Conservation (phyloP, 2,888 invertebrate species). For the Mantis religiosa region DNA sequence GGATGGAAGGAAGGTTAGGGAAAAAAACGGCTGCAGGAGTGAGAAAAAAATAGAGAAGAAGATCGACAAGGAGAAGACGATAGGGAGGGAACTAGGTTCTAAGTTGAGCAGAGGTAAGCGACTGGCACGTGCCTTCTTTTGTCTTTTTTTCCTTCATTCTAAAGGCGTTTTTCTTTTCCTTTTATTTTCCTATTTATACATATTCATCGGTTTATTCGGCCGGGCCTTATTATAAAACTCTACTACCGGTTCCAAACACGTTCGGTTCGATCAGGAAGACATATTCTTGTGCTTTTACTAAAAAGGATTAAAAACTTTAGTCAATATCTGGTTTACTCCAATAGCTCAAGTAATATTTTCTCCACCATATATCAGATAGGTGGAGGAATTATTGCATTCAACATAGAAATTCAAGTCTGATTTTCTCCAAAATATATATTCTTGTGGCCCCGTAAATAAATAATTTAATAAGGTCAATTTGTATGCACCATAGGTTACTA, state of each 20-base stretch:
- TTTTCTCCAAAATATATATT: no score
- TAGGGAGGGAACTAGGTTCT: not conserved
- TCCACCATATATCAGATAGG: no score
- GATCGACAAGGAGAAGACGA: not conserved
- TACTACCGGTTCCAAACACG: not conserved
- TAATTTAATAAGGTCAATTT: no score
- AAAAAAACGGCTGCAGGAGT: slow-evolving; percentile 9
- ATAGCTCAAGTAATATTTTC: no score
- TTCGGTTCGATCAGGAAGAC: not conserved
- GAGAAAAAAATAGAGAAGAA: not conserved
- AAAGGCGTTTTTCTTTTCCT: not conserved
- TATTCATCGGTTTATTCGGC: slow-evolving; percentile 14
- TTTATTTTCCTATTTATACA: slow-evolving; percentile 3
- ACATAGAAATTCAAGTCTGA: no score
- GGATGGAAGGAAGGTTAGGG: slow-evolving; percentile 4
- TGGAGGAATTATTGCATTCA: no score
- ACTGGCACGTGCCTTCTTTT: slow-evolving; percentile 11
- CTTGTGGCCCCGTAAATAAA: no score
- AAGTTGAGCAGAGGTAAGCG: not conserved
- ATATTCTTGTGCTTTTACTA: no score
- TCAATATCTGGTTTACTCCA: no score
- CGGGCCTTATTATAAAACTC: not conserved
- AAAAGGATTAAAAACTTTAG: no score
- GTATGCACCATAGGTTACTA: no score
- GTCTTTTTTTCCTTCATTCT: slow-evolving; percentile 2